phyloP scores from a whole-genome alignment of 2,797 vertebrate species.

The Cirrhinus mrigala region DNA sequence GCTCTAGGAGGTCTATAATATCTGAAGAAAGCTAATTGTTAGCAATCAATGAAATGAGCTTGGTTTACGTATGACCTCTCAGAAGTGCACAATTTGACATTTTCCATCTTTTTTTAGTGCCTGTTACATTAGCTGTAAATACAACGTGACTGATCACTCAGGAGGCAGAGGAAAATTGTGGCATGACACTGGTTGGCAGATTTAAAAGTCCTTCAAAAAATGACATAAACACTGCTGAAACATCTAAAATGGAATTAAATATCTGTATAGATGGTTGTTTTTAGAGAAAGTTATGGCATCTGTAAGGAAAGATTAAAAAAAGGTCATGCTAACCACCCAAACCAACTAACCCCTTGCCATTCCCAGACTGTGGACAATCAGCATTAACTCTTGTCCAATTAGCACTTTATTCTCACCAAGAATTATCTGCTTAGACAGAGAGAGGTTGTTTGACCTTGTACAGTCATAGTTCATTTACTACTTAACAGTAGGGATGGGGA shows the following conservation, averaged over 20 bases:
- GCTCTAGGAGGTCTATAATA: neutral
- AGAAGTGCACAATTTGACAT: neutral
- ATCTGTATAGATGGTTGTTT: neutral
- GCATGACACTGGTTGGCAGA: neutral
- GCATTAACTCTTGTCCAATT: neutral
- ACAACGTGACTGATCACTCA: neutral
- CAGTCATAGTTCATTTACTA: neutral
- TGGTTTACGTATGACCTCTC: neutral
- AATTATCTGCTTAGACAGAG: neutral
- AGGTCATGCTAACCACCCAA: too few species aligned
- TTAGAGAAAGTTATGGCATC: neutral
- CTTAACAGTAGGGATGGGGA: neutral
- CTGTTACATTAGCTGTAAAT: too few species aligned
- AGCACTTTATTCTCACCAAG: neutral
- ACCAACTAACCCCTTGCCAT: neutral
- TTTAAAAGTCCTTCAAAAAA: neutral
- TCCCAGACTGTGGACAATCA: neutral
- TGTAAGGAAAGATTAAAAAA: neutral
- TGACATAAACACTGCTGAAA: neutral
- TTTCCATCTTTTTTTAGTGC: neutral
- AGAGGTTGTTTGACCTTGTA: neutral
- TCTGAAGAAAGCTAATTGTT: neutral
- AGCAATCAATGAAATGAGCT: neutral
- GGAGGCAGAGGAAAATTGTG: neutral
- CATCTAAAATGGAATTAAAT: neutral